Evolutionary conservation across 2,113 vertebrate genomes (phyloP).

Genomic region (Mionectes macconnelli): DNA sequence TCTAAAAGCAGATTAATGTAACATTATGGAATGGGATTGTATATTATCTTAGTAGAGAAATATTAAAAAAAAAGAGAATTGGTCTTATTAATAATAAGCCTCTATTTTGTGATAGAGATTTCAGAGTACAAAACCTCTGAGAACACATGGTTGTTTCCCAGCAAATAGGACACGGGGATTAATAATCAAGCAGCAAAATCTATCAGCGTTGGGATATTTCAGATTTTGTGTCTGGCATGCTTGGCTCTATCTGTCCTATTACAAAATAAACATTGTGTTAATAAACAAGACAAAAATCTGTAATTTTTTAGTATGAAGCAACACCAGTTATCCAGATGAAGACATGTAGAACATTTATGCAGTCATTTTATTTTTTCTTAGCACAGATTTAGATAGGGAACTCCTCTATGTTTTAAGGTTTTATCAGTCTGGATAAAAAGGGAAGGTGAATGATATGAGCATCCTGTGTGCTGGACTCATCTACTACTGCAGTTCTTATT

Average conservation of each 20-base stretch:
- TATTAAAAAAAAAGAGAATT: neutral
- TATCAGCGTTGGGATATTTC: neutral
- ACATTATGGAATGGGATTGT: neutral
- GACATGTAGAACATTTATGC: neutral
- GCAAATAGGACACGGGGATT: neutral
- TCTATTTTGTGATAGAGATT: neutral
- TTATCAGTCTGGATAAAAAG: neutral
- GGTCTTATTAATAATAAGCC: neutral
- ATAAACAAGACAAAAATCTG: neutral
- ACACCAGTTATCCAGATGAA: neutral
- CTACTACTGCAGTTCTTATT: neutral
- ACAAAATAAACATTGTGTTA: neutral
- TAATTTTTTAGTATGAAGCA: neutral
- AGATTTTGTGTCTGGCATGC: neutral
- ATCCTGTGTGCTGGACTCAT: neutral
- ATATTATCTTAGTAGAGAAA: neutral
- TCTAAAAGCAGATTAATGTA: neutral
- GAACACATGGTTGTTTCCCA: neutral
- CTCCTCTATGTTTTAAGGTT: neutral
- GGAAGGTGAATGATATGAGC: neutral
- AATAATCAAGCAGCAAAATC: neutral
- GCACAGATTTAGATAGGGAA: rapidly evolving
- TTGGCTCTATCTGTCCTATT: neutral
- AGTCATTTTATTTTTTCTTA: neutral
- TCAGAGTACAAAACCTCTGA: neutral